Evolutionary conservation across 2,888 invertebrate genomes (phyloP).

Genomic region (Sesia apiformis): DNA sequence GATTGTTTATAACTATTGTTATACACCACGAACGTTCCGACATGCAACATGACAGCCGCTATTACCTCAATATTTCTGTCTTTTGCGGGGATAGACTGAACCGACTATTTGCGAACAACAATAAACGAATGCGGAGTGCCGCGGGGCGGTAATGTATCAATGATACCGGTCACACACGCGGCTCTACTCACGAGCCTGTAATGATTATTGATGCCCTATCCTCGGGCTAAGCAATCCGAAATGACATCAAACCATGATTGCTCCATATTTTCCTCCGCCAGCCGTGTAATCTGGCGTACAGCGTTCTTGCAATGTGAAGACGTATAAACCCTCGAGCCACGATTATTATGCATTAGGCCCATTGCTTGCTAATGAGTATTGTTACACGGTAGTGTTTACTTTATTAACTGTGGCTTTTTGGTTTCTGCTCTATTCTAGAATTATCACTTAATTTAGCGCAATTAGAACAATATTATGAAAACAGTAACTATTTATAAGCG

Average conservation of each 20-base stretch:
- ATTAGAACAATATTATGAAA: too few species aligned
- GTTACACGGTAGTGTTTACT: too few species aligned
- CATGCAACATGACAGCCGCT: constrained; percentile 38
- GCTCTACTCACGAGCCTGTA: constrained; percentile 26
- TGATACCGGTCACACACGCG: constrained; percentile 42
- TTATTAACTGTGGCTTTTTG: too few species aligned
- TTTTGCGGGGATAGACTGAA: constrained; percentile 18
- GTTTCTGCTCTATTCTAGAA: too few species aligned
- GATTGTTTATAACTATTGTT: constrained; percentile 68
- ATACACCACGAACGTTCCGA: constrained; percentile 46
- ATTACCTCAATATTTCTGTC: constrained; percentile 42
- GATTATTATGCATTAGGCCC: not conserved
- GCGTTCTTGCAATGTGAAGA: constrained; percentile 20
- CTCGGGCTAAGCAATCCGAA: constrained; percentile 38
- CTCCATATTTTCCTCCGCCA: constrained; percentile 34
- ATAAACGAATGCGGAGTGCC: constrained; percentile 30
- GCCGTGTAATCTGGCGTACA: constrained; percentile 14
- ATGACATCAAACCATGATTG: constrained; percentile 42
- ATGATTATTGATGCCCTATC: constrained; percentile 40
- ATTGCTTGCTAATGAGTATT: constrained; percentile 45
- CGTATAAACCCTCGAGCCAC: constrained; percentile 19
- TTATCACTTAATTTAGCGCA: too few species aligned
- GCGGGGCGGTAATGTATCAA: constrained; percentile 39
- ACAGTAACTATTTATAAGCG: too few species aligned
- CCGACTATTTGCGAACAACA: constrained; percentile 48